phyloP scores from a whole-genome alignment of 2,888 invertebrate genomes.

The Ypsolopha scabrella region DNA sequence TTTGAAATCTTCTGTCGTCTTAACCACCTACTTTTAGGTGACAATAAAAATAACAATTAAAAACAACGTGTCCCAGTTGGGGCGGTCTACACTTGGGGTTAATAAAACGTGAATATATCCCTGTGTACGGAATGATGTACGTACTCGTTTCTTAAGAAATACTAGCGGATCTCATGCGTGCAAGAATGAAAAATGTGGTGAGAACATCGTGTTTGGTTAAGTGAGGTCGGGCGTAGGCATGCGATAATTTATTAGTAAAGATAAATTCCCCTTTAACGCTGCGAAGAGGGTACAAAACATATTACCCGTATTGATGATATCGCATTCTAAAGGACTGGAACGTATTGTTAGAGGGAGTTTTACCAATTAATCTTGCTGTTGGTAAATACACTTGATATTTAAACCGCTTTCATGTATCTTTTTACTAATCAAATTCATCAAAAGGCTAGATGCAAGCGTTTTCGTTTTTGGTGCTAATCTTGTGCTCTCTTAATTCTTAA shows the following conservation, averaged over 20 bases:
- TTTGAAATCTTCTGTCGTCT: too few relatives aligned
- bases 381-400: not conserved
- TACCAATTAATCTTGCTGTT: not conserved
- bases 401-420: not conserved
- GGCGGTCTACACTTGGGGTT: not conserved
- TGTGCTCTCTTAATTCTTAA: too few relatives aligned
- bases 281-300: slow-evolving; percentile 24
- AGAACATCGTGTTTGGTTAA: slow-evolving; percentile 52
- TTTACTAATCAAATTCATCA: too few relatives aligned
- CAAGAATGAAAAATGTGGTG: slow-evolving; percentile 51
- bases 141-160: not conserved
- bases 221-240: slow-evolving; percentile 31
- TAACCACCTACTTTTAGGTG: too few relatives aligned
- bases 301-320: slow-evolving; percentile 39
- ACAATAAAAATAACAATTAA: too few relatives aligned
- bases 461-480: too few relatives aligned
- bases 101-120: not conserved
- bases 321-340: slow-evolving; percentile 18
- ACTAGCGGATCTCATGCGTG: slow-evolving; percentile 11
- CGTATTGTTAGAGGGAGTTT: slow-evolving; percentile 7
- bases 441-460: too few relatives aligned
- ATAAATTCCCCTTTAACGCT: slow-evolving; percentile 49
- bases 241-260: slow-evolving; percentile 48
- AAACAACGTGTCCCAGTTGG: too few relatives aligned
- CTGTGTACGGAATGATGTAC: not conserved